A percentile compares a stretch with the other conserved stretches of the same genome.
phyloP scores from a whole-genome alignment of 2,113 vertebrate species.

The Pachycephala philippinensis region DNA sequence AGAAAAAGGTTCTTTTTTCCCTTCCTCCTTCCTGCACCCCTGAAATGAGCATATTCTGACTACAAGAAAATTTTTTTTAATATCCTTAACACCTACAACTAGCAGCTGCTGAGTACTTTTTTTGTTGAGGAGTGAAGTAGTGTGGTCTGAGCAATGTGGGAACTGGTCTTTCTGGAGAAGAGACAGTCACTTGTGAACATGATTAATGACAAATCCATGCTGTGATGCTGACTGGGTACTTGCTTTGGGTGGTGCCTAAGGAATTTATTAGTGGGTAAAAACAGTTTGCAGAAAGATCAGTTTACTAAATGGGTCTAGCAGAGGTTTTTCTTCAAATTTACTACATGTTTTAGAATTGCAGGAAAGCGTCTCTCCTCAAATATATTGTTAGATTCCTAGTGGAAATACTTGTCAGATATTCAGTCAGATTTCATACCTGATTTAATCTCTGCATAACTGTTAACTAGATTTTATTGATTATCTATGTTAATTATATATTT shows the following conservation, averaged over 20 bases:
- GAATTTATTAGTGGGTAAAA: slow-evolving; percentile 27
- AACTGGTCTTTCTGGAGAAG: background rate
- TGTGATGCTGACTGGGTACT: background rate
- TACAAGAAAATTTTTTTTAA: background rate
- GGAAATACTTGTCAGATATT: background rate
- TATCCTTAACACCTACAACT: background rate
- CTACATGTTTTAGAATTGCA: background rate
- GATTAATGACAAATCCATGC: slow-evolving; percentile 15
- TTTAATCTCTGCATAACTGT: background rate
- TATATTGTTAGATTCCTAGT: background rate
- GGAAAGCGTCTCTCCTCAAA: background rate
- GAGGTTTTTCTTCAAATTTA: background rate
- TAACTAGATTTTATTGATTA: slow-evolving; percentile 13
- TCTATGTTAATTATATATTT: background rate
- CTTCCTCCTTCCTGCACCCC: background rate
- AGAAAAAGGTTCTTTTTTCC: background rate
- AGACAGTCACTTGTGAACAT: background rate
- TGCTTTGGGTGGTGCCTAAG: background rate
- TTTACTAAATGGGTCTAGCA: slow-evolving; percentile 29
- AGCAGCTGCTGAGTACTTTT: background rate
- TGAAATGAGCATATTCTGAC: background rate
- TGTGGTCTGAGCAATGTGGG: background rate
- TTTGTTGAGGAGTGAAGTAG: background rate
- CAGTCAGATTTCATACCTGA: background rate
- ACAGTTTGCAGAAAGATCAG: slow-evolving; percentile 1